Evolutionary conservation across 1,140 invertebrate genomes (phyloP), one percentile per base, ranked within the genome.

Genomic region (Trachymyrmex septentrionalis): DNA sequence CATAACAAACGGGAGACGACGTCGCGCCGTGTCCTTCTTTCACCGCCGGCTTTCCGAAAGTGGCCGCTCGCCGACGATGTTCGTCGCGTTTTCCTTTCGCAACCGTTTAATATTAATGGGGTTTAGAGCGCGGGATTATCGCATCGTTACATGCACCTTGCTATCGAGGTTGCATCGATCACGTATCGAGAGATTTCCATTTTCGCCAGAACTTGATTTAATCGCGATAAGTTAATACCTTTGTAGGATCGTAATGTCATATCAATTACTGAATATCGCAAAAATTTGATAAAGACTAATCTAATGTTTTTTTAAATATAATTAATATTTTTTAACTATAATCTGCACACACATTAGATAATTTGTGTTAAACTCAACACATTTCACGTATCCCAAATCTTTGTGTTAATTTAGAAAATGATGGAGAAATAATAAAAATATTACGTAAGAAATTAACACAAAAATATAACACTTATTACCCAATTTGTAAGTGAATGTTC

Each of bases 31-130:
- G 80, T 59, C 63, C 55, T 34, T 80, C 76, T 82, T 86, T 86
- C 85, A 50, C 10, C 76, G 34, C 6, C 14, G 44, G 50, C 30
- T 81, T 86, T 86, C 81, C 63, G 85, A 86, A 86, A 86, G 85
- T 59, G 14, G 24, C 38, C 84, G 53, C 53, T 69, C 80, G 38
- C 38, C 38, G 38, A 34, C 48, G 76, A 80, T 24, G 44, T 76
- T 30, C 59, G 38, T 59, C 63, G 84, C 38, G 27, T 44, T 19
- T 44, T 84, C 19, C 67, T 82, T 82, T 82, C 80, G 80, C 55
- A 73, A 82, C 12, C 69, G 69, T 61, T 84, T 75, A 75, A 75
- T 75, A 75, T 84, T 75, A 75, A 84, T 84, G 55, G 27, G 61
- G 67, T 50, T 73, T 73, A 48, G 19, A 50, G 48, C 73, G 48